These are phyloP conservation scores for Macrotrachela quadricornifera DNA, from an alignment of 1,140 invertebrate species.

Conservation along the genomic window DNA sequence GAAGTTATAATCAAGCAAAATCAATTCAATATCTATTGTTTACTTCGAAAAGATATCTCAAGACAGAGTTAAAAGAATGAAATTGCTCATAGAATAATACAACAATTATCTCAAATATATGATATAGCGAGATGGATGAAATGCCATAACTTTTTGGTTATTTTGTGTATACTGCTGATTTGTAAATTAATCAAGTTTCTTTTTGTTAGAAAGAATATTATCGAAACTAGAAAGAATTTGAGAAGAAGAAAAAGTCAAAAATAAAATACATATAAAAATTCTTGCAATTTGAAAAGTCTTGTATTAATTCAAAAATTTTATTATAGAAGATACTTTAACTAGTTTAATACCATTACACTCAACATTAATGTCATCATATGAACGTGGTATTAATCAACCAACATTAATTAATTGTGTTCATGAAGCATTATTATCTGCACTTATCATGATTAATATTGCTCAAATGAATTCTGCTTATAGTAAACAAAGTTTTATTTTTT, in stretches of 20 bases:
- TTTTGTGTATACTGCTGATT: too few species aligned
- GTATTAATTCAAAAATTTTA: not conserved
- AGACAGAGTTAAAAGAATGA: too few species aligned
- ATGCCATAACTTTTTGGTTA: not conserved
- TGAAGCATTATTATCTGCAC: not conserved
- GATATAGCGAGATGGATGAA: not conserved
- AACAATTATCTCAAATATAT: not conserved
- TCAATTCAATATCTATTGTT: too few species aligned
- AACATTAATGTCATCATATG: not conserved
- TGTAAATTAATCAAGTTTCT: not conserved
- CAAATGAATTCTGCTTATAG: not conserved
- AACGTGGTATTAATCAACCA: not conserved
- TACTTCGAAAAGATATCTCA: too few species aligned
- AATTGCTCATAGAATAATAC: too few species aligned
- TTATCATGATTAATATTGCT: not conserved
- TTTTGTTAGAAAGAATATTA: not conserved
- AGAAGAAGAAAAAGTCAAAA: not conserved
- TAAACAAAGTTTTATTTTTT: not conserved
- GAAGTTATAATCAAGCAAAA: too few species aligned
- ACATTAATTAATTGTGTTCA: not conserved
- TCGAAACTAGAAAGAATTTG: not conserved
- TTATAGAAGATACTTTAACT: not conserved
- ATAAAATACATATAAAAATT: too few species aligned
- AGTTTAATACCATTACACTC: not conserved
- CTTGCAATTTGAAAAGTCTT: too few species aligned